phyloP scores from a whole-genome alignment of 1,140 invertebrate genomes.

The Glomeris maerens region DNA sequence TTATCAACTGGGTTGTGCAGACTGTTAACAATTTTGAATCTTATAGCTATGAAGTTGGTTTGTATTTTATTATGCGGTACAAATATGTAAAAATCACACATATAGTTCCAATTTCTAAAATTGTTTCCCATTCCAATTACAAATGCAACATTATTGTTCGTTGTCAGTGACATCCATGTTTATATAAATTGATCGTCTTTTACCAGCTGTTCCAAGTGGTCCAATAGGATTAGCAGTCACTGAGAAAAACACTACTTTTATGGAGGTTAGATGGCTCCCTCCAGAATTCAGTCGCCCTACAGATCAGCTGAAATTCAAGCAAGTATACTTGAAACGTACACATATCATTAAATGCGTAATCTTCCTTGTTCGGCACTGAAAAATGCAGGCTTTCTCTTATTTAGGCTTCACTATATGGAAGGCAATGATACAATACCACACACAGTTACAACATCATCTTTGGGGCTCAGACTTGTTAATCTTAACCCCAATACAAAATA shows the following conservation, averaged over 20 bases:
- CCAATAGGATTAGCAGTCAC: conserved; percentile 60
- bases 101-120: too few species aligned
- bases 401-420: conserved; percentile 49
- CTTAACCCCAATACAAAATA: conserved; percentile 60
- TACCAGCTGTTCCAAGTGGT: conserved; percentile 54
- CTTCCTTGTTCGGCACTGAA: not conserved
- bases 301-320: conserved; percentile 57
- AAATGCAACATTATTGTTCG: too few species aligned
- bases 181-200: too few species aligned
- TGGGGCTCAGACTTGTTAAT: conserved; percentile 49
- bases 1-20: too few species aligned
- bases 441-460: conserved; percentile 44
- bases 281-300: conserved; percentile 59
- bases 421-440: conserved; percentile 42
- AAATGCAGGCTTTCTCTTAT: conserved; percentile 11
- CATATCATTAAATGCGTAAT: not conserved
- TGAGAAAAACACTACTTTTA: conserved; percentile 56
- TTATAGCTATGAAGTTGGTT: too few species aligned
- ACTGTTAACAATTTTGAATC: too few species aligned
- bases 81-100: too few species aligned
- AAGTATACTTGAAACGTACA: conserved; percentile 16
- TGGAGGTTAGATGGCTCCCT: conserved; percentile 62
- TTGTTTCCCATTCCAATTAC: too few species aligned
- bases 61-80: too few species aligned
- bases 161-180: too few species aligned